Base-by-base conservation (phyloP, 2,888 invertebrate species). In the Pachymerium ferrugineum region DNA sequence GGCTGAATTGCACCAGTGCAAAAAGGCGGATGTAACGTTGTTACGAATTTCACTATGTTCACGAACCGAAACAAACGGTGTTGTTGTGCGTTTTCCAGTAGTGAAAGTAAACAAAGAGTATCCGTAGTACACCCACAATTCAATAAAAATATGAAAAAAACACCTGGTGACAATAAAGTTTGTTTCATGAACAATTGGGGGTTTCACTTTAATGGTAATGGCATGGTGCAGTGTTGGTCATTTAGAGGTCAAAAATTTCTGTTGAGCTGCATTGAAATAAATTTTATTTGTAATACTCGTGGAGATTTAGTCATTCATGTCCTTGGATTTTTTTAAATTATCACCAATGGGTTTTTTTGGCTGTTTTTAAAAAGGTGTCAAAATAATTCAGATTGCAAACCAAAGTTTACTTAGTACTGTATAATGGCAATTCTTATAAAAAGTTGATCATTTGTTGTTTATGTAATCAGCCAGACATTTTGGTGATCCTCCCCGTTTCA, bases 1-100 rank as follows among this genome's bases (percentile, higher is more conserved):
- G 47, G 47, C 47, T 10, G 22, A 16, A n/a, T 47, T 47, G 16
- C 22, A 47, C 22, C 47, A 47, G 19, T 47, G 47, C 47, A 47
- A 47, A n/a, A 47, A 47, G 47, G 47, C 47, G 47, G 47, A 47
- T 47, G 47, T 47, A 47, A 47, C n/a, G n/a, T n/a, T 47, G 47
- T 47, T 47, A 47, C 47, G 22, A 47, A 47, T 47, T 47, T 19
- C 47, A 47, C 47, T 47, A 47, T 47, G 47, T 47, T 19, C 47
- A 19, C 19, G 47, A 22, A 47, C 47, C 47, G 10, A 22, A 47
- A 47, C 47, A 47, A 47, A 16, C 47, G 22, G n/a, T n/a, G n/a
- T n/a, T n/a, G n/a, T 22, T 47, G 16, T 47, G 47, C 22, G 47
- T 47, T 47, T 47, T 19, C 47, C 47, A 47, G 47, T 47, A 47